phyloP scores from a whole-genome alignment of 2,113 vertebrate genomes.

The Addax nasomaculatus region DNA sequence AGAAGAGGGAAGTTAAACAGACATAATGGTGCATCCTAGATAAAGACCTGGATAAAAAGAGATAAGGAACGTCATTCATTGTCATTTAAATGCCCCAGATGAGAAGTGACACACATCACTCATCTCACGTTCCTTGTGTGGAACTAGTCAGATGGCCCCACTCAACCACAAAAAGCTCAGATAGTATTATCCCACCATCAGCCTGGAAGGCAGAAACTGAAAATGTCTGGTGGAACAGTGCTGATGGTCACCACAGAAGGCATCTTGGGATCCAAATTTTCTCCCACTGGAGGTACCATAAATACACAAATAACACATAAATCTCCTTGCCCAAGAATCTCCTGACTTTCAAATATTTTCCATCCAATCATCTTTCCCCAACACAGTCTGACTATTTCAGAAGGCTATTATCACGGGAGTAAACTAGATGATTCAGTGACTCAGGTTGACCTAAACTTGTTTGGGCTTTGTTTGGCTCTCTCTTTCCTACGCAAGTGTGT shows the following conservation, averaged over 20 bases:
- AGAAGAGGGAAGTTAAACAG: background rate
- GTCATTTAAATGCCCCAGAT: too few relatives aligned
- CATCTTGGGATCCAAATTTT: background rate
- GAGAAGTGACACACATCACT: background rate
- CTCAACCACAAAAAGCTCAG: background rate
- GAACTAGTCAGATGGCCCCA: background rate
- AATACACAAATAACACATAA: background rate
- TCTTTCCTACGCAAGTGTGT: background rate
- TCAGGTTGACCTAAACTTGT: background rate
- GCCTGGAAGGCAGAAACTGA: background rate
- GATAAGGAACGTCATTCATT: fast-evolving
- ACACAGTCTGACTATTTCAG: background rate
- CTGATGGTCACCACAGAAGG: too few relatives aligned
- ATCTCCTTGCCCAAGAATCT: background rate
- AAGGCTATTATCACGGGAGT: background rate
- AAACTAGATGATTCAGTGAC: background rate
- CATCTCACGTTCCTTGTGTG: background rate
- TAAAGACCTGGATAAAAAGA: background rate
- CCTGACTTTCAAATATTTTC: background rate
- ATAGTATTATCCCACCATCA: background rate
- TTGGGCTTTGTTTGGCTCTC: background rate
- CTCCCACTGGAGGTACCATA: background rate
- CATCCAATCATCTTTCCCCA: background rate
- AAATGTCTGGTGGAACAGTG: too few relatives aligned
- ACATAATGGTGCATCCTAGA: background rate